Percentiles rank a stretch among this genome's conserved stretches.
Conservation (phyloP, 2,888 invertebrate genomes). For the Euplexia lucipara region DNA sequence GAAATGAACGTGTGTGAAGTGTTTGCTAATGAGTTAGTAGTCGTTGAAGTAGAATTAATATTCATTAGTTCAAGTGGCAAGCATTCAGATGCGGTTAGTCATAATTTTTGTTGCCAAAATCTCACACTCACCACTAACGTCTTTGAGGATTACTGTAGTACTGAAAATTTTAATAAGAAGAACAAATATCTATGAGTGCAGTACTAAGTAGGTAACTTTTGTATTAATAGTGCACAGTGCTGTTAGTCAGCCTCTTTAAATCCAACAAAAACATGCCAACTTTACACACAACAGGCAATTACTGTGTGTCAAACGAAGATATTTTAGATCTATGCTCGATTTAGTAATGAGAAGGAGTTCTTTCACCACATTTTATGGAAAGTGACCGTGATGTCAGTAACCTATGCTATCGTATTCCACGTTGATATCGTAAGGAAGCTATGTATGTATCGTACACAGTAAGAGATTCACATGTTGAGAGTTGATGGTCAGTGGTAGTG, state of each 20-base stretch:
- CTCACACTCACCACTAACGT: slow-evolving; percentile 90
- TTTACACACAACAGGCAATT: slow-evolving; percentile 83
- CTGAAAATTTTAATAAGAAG: slow-evolving; percentile 87
- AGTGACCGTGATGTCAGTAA: slow-evolving; percentile 71
- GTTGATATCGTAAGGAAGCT: slow-evolving; percentile 66
- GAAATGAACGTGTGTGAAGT: slow-evolving; percentile 44
- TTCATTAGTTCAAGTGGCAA: slow-evolving; percentile 61
- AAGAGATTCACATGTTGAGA: slow-evolving; percentile 76
- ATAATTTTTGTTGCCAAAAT: slow-evolving; percentile 84
- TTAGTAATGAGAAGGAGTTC: slow-evolving; percentile 70
- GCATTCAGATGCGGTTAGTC: slow-evolving; percentile 80
- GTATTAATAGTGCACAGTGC: slow-evolving; percentile 87
- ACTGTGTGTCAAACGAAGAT: slow-evolving; percentile 88
- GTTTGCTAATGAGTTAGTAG: slow-evolving; percentile 49
- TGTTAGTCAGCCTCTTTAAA: slow-evolving; percentile 86
- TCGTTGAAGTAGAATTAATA: slow-evolving; percentile 35
- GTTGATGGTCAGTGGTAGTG: slow-evolving; percentile 81
- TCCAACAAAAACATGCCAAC: slow-evolving; percentile 85
- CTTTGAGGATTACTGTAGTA: slow-evolving; percentile 88
- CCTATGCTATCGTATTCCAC: slow-evolving; percentile 66
- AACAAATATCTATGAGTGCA: slow-evolving; percentile 88
- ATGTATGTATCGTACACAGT: slow-evolving; percentile 86
- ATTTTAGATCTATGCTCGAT: slow-evolving; percentile 77
- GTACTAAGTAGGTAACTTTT: slow-evolving; percentile 77
- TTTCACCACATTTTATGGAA: slow-evolving; percentile 77